A percentile compares a stretch with the other conserved stretches of the same genome.
Evolutionary conservation across 2,113 vertebrate genomes (phyloP).

Genomic region (Microcebus ravelobensis): DNA sequence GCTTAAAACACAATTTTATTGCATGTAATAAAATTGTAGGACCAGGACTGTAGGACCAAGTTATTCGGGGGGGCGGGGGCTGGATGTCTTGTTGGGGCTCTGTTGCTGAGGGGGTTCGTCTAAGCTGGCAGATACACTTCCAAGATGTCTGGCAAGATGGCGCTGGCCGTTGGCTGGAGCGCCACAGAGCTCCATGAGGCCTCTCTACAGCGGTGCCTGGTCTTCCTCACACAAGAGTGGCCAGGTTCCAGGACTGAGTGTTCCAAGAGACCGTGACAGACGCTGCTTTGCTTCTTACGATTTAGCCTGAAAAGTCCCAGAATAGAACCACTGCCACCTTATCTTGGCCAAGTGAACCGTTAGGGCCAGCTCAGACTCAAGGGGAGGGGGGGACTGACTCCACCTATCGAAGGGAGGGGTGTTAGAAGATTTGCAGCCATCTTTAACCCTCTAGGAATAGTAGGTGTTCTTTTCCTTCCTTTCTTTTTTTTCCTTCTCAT

Average conservation of each 20-base stretch:
- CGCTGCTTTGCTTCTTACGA: not conserved
- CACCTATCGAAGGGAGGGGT: not conserved
- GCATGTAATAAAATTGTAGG: fast-evolving
- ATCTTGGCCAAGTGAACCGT: not conserved
- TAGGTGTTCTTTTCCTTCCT: not conserved
- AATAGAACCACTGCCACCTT: not conserved
- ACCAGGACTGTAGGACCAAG: no score
- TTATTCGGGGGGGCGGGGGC: no score
- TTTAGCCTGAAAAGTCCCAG: not conserved
- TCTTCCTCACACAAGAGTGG: not conserved
- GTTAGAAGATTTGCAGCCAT: not conserved
- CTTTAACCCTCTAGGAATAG: fast-evolving
- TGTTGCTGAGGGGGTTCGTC: not conserved
- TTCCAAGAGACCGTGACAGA: not conserved
- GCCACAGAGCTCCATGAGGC: not conserved
- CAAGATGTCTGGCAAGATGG: not conserved
- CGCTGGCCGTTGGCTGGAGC: not conserved
- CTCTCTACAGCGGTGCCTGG: not conserved
- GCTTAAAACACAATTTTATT: not conserved
- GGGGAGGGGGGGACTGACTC: not conserved
- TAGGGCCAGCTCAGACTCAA: not conserved
- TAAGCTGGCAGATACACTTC: not conserved
- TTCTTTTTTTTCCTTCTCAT: no score
- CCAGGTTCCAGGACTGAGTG: not conserved
- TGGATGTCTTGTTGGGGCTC: not conserved